Evolutionary conservation across 1,140 invertebrate species (phyloP), one percentile per base, ranked within the genome.

Genomic region (Anastrepha obliqua): DNA sequence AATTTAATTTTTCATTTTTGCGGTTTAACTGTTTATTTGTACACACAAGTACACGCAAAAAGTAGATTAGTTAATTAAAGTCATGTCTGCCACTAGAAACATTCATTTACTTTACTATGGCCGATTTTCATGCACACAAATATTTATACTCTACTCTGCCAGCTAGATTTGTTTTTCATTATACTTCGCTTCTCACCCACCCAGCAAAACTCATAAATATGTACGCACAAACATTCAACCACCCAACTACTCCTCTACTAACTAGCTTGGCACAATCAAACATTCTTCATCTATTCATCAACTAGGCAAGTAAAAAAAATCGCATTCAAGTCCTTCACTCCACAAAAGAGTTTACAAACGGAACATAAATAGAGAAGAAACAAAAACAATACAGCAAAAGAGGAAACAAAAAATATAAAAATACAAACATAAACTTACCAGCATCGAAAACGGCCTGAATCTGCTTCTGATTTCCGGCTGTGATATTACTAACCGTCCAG

Each of bases 401-500:
- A 6, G 55, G 17, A 87, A 29, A 58, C 3, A 58, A 13, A 78
- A 70, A 15, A 13, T 65, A 67, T 58, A 87, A 74, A 67, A 87
- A 29, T 87, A 15, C 29, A 51, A 87, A 42, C 44, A 58, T 17
- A 65, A 59, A 87, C 87, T 87, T 94, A 51, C 95, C 95, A 70
- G 97, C 97, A 93, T 99, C 97, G 87, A 99, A 97, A 20, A 99
- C 98, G 74, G 96, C 96, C 93, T 99, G 98, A 67, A 99, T 98
- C 94, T 99, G 99, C 11, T 95, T 94, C 89, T 97, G 96, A 92
- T 99, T 99, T 59, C 99, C 99, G 60, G 99, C 99, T 67, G 99
- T 98, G 11, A 99, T 97, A 93, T 99, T 99, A 60, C 98, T 99
- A n/a, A 99, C 95, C 88, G 99, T 99, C 99, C 99, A 99, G 0